Conservation (phyloP, 2,888 invertebrate genomes). For the Rhingia campestris region DNA sequence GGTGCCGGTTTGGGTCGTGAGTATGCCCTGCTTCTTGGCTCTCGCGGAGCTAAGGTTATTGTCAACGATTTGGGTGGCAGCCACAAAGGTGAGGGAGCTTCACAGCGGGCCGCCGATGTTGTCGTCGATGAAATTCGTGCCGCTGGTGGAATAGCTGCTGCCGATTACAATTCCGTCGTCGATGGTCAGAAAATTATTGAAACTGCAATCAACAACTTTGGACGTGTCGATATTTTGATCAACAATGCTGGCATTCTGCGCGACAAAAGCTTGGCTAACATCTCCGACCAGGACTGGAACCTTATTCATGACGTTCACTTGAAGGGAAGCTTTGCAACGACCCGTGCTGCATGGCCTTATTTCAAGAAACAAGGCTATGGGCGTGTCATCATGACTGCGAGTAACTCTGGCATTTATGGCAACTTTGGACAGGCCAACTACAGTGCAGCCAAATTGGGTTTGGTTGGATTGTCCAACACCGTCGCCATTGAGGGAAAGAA, state of each 20-base stretch:
- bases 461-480: conserved; percentile 95
- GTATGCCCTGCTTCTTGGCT: conserved; percentile 95
- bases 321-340: conserved; percentile 95
- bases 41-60: conserved; percentile 97
- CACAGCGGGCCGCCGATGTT: conserved; percentile 91
- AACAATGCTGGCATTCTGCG: conserved; percentile 99
- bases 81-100: conserved; percentile 92
- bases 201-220: conserved; percentile 97
- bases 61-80: conserved; percentile 98
- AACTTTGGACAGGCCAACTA: conserved; percentile 98
- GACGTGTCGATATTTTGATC: conserved; percentile 94
- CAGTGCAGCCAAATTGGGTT: conserved; percentile 95
- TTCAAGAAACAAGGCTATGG: conserved; percentile 97
- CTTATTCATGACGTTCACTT: conserved; percentile 95
- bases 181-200: conserved; percentile 98
- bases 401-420: conserved; percentile 97
- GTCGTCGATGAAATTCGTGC: conserved; percentile 88
- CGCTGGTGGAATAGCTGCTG: conserved; percentile 94
- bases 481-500: conserved; percentile 95
- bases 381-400: conserved; percentile 96
- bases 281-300: conserved; percentile 92
- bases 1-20: conserved; percentile 97
- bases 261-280: conserved; percentile 95
- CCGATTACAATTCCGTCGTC: conserved; percentile 97
- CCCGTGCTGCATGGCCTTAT: conserved; percentile 97